Conservation (phyloP, 2,797 vertebrate genomes). For the Falco cherrug region DNA sequence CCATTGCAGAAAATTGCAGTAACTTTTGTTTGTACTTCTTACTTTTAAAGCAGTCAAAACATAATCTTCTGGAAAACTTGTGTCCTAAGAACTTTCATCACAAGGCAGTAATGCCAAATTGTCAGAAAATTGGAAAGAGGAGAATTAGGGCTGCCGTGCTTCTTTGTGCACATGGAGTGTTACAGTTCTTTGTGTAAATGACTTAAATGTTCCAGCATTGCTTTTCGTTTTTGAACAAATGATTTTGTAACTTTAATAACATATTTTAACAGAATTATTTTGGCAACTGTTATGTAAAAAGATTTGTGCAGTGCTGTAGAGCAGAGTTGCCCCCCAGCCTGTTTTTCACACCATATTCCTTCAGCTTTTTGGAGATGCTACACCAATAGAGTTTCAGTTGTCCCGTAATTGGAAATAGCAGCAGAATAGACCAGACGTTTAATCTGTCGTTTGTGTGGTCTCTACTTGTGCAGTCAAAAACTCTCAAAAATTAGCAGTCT, state of each 20-base stretch:
- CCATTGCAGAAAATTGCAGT: not conserved
- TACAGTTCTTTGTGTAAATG: not conserved
- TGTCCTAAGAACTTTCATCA: not conserved
- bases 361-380: conserved; percentile 3
- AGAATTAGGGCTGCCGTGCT: not conserved
- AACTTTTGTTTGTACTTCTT: not conserved
- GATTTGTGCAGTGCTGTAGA: not conserved
- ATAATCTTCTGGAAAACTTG: not conserved
- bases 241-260: conserved; percentile 2
- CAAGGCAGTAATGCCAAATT: not conserved
- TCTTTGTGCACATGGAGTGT: not conserved
- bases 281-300: not conserved
- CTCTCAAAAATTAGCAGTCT: not conserved
- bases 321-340: not conserved
- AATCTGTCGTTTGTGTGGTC: not conserved
- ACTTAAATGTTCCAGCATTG: not conserved
- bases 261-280: not conserved
- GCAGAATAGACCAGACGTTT: not conserved
- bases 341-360: not conserved
- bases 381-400: not conserved
- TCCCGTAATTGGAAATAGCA: not conserved
- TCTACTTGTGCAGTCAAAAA: not conserved
- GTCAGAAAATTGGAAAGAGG: not conserved
- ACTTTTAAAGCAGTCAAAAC: not conserved
- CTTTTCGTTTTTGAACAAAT: not conserved